Percentiles rank a stretch among this genome's conserved stretches.
These are phyloP conservation scores for Lithophane leautieri DNA, from an alignment of 2,888 invertebrate genomes.

Conservation along the genomic window DNA sequence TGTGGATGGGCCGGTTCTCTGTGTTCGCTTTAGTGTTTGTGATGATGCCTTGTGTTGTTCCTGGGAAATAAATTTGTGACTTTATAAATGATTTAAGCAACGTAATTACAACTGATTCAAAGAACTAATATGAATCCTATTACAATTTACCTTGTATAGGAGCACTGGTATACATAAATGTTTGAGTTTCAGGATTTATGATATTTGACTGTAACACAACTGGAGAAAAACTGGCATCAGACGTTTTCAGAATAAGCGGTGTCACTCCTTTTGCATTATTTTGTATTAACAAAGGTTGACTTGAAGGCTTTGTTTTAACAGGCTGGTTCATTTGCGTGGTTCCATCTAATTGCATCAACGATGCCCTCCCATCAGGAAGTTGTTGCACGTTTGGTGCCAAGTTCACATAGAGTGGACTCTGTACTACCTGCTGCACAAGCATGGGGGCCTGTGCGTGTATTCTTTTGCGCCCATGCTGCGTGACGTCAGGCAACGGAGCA, in stretches of 20 bases:
- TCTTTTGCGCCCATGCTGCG: constrained; percentile 77
- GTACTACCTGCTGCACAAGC: constrained; percentile 85
- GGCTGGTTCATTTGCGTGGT: constrained; percentile 74
- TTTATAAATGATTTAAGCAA: not conserved
- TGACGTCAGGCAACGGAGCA: constrained; percentile 78
- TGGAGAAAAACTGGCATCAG: constrained; percentile 88
- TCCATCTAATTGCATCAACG: constrained; percentile 79
- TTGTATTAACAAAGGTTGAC: constrained; percentile 82
- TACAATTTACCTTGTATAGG: constrained; percentile 83
- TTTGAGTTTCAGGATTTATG: constrained; percentile 87
- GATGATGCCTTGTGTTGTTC: constrained; percentile 78
- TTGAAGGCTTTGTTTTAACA: constrained; percentile 73
- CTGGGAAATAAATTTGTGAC: constrained; percentile 65
- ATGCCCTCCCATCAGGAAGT: constrained; percentile 76
- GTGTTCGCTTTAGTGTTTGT: constrained; percentile 79
- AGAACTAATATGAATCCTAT: constrained; percentile 1
- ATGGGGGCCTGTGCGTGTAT: constrained; percentile 78
- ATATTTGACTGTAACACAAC: constrained; percentile 92
- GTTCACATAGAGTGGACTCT: constrained; percentile 86
- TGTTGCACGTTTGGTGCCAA: constrained; percentile 81
- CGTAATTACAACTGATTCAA: not conserved
- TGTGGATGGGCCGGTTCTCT: constrained; percentile 89
- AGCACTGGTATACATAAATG: constrained; percentile 87
- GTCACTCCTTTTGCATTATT: constrained; percentile 81
- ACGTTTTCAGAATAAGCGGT: constrained; percentile 84